Evolutionary conservation across 2,888 invertebrate species (phyloP).

Genomic region (Drosophila meridionalis): DNA sequence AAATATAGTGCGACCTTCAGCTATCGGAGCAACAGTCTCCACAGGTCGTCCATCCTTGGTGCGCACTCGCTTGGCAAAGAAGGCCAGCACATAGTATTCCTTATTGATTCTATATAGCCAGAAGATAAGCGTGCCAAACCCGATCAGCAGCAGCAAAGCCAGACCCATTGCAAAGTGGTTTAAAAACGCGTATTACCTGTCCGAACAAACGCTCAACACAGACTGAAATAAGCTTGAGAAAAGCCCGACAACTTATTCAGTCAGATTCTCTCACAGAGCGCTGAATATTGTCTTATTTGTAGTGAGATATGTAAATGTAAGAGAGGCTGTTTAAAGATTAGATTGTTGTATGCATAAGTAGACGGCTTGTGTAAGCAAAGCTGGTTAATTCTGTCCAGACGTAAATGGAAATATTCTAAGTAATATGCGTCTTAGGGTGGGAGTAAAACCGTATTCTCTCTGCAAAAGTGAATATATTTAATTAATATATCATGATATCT

Average conservation of each 20-base stretch:
- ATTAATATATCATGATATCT: background rate
- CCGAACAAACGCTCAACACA: background rate
- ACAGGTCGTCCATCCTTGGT: conserved; percentile 69
- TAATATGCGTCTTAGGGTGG: background rate
- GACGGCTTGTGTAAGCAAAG: background rate
- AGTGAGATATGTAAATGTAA: background rate
- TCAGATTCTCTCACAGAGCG: background rate
- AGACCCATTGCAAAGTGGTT: conserved; percentile 22
- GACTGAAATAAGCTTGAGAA: conserved; percentile 15
- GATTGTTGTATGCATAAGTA: background rate
- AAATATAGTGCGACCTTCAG: conserved; percentile 70
- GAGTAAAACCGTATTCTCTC: background rate
- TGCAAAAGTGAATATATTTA: background rate
- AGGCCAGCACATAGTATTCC: conserved; percentile 56
- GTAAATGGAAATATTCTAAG: background rate
- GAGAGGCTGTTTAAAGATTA: background rate
- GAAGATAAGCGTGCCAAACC: conserved; percentile 31
- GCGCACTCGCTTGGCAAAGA: conserved; percentile 61
- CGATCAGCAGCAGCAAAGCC: conserved; percentile 39
- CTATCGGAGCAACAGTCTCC: conserved; percentile 57
- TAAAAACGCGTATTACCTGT: background rate
- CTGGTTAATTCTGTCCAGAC: background rate
- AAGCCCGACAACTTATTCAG: background rate
- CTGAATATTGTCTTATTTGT: background rate
- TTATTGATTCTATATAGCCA: conserved; percentile 66